These are phyloP conservation scores for Falco peregrinus DNA, from an alignment of 2,797 vertebrate genomes.

Conservation along the genomic window DNA sequence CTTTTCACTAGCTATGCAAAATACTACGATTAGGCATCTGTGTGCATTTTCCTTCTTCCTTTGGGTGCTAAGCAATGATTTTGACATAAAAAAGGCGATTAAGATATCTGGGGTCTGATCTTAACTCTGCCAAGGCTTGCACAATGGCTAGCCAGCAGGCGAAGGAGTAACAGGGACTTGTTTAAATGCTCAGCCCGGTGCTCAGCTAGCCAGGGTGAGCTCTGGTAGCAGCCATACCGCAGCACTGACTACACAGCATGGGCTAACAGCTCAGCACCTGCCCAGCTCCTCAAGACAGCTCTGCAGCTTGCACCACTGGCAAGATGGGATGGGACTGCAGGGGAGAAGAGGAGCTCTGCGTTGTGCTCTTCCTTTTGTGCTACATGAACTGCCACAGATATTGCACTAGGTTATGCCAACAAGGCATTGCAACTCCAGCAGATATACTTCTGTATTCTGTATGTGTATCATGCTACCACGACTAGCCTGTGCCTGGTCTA, in stretches of 20 bases:
- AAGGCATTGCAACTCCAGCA: not conserved
- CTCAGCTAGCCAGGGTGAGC: not conserved
- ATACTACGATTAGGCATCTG: not conserved
- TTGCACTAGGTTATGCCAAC: too few species aligned
- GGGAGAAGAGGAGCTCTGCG: not conserved
- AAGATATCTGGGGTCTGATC: not conserved
- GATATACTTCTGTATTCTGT: not conserved
- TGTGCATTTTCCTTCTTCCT: not conserved
- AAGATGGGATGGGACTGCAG: not conserved
- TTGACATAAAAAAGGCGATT: not conserved
- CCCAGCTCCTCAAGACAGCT: not conserved
- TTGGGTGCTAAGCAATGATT: not conserved
- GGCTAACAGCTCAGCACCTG: not conserved
- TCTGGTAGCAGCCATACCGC: not conserved
- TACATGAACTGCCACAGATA: not conserved
- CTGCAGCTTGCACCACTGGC: not conserved
- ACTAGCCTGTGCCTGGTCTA: not conserved
- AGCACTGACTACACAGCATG: rapidly evolving
- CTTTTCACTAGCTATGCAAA: not conserved
- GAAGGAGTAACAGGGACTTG: not conserved
- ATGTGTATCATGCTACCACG: too few species aligned
- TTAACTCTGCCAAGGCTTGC: not conserved
- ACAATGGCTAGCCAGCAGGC: not conserved
- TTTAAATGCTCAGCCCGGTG: not conserved
- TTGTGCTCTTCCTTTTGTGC: not conserved